Base-by-base conservation (phyloP, 2,113 vertebrate genomes). In the Phyllostomus hastatus region DNA sequence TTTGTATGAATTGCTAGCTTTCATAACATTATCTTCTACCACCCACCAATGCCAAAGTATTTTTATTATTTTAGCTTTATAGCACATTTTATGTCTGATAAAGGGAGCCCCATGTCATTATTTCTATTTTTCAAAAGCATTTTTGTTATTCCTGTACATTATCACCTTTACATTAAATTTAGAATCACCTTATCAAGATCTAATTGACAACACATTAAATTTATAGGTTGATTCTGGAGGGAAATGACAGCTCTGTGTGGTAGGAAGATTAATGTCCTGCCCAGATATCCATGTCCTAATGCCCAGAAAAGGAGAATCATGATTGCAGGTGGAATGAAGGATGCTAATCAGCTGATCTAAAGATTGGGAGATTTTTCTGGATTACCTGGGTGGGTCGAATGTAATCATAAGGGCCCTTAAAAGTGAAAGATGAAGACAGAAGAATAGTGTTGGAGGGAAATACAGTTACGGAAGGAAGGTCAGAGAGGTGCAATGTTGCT, bases 41-140 rank as follows among this genome's bases (percentile, higher is more conserved):
- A 87, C 7, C 16, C 20, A 43, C 7, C 61, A 90, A 43, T 38
- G 28, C 33, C 79, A 48, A 92, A 86, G 59, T 66, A 26, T 22
- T 76, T 88, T 92, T 81, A 97, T 67, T 89, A 46, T 43, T 82
- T 94, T 90, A 94, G 20, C 43, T 94, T 92, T 57, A 78, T 12
- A 70, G 16, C 14, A 57, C 82, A 46, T 50, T 92, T 90, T 75
- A 50, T 64, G 73, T 57, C 84, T 90, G 3, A n/a, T 69, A 85
- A 9, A 90, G 50, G 16, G 89, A 76, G 24, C 48, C 9, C 7
- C 43, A 16, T 12, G 38, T 52, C 33, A 95, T 83, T 92, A 64
- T 87, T 76, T 17, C 33, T 90, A 69, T 59, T 80, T 88, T 67
- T 89, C 31, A 86, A 82, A 95, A 89, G 46, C 17, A 7, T 72